Conservation (phyloP, 2,797 vertebrate genomes). For the Mycteria americana region DNA sequence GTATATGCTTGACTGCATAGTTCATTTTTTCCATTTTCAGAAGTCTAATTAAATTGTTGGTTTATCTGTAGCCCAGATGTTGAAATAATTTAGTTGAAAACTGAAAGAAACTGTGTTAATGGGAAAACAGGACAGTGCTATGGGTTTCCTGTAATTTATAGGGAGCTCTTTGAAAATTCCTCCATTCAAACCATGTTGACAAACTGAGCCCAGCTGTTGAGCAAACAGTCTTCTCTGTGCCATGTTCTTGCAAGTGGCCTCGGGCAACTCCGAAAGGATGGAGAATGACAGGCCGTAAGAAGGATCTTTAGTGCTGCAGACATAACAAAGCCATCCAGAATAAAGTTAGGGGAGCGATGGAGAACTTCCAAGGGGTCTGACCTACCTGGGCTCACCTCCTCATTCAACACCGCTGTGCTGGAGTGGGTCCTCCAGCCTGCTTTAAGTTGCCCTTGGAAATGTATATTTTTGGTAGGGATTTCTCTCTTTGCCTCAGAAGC, state of each 20-base stretch:
- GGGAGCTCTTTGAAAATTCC: slow-evolving; percentile 74
- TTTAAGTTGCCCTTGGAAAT: background rate
- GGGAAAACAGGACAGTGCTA: slow-evolving; percentile 82
- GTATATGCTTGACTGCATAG: slow-evolving; percentile 30
- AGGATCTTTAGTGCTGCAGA: slow-evolving; percentile 31
- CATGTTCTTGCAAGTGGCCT: slow-evolving; percentile 34
- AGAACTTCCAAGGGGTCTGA: background rate
- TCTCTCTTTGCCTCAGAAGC: background rate
- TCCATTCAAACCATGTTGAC: slow-evolving; percentile 76
- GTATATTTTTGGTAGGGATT: background rate
- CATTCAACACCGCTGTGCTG: fast-evolving
- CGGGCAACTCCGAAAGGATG: background rate
- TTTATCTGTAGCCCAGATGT: slow-evolving; percentile 83
- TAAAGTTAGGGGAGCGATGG: background rate
- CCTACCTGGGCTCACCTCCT: background rate
- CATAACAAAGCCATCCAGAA: background rate
- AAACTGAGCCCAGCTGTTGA: slow-evolving; percentile 82
- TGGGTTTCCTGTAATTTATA: slow-evolving; percentile 84
- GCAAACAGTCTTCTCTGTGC: slow-evolving; percentile 59
- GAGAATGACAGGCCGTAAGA: slow-evolving; percentile 54
- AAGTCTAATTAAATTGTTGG: slow-evolving; percentile 72
- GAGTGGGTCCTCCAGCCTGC: background rate
- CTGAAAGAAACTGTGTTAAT: slow-evolving; percentile 81
- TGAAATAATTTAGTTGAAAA: slow-evolving; percentile 81
- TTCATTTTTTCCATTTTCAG: slow-evolving; percentile 56